Evolutionary conservation across 2,113 vertebrate genomes (phyloP), one percentile per base, ranked within the genome.

Genomic region (Neotoma lepida): DNA sequence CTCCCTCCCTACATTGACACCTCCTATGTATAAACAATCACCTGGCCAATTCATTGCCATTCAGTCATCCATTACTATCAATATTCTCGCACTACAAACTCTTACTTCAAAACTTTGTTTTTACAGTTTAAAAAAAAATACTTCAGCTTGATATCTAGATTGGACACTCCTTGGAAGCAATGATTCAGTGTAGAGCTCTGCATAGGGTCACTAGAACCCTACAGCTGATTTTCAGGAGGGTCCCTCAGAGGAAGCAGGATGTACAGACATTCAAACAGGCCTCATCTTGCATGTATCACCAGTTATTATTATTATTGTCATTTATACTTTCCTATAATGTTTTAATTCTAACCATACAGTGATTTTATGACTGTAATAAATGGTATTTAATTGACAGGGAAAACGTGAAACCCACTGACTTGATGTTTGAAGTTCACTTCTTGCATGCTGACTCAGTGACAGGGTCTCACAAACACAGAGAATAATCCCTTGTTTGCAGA

Each of bases 191-290:
- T 22, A 41, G 8, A 0, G 6, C 12, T 56, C 51, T 44, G 28
- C 33, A 28, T 6, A 9, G 4, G 1, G 2, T 30, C 0, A 0
- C 3, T 26, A 28, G 20, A 7, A 51, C 18, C 2, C 10, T 15
- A 5, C 17, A 39, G 24, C 15, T 66, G 35, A 81, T 81, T 58
- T 58, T 24, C 10, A 56, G 9, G 51, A 80, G 20, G 51, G 20
- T 80, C 56, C 5, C 51, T 54, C 54, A n/a, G 54, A 39, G 54
- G 35, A 81, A 15, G 35, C 51, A 81, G 4, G 2, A 22, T 80
- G 49, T n/a, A 56, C 12, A 24, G 51, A 58, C 22, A 13, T n/a
- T 80, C 49, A 54, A 12, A n/a, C 33, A 56, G 77, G 35, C 5
- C 58, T 12, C 54, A 58, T 58, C 35, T 26, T 81, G 6, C 35